Base-by-base conservation (phyloP, 2,797 vertebrate genomes). In the Gallinago stenura region DNA sequence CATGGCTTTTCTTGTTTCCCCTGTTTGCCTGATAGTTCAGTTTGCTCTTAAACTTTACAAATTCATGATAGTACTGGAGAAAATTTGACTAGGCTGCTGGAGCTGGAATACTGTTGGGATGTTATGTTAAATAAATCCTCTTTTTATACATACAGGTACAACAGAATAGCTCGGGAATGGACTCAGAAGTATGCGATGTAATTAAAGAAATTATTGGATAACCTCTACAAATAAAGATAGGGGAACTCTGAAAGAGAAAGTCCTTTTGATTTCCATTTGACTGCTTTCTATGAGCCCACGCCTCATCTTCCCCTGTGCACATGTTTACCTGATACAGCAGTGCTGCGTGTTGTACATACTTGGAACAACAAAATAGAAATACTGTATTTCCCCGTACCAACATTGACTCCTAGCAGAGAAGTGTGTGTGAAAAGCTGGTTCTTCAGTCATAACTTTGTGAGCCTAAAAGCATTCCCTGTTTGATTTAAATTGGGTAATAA, bases 161-260 rank as follows among this genome's bases (percentile, higher is more conserved):
- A 99, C 99, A 99, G 99, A 99, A 99, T 99, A 99, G 99, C 99
- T 99, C 99, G 99, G 98, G 99, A 99, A 99, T 99, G 99, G 99
- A 99, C 99, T 99, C 99, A 99, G 99, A 99, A 99, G 99, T 99
- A 99, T 98, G 99, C 99, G 98, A 99, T 99, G 99, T 99, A 99
- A 99, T 99, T 98, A 98, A 98, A 98, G 98, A 98, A 98, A 98
- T 98, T 98, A 98, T 98, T 99, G 98, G 98, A 99, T 98, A 99
- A 98, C 98, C 98, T 99, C 99, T 99, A 98, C 98, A 98, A 98
- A 98, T 98, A 99, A 98, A 98, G 98, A 98, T 99, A 99, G 99
- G 98, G 99, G 99, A 99, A 99, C 98, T 99, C 99, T 99, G 98
- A 99, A 99, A 98, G 98, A 99, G 98, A 99, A 99, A 98, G 98